Conservation (phyloP, 2,888 invertebrate species). For the Lottia scabra region DNA sequence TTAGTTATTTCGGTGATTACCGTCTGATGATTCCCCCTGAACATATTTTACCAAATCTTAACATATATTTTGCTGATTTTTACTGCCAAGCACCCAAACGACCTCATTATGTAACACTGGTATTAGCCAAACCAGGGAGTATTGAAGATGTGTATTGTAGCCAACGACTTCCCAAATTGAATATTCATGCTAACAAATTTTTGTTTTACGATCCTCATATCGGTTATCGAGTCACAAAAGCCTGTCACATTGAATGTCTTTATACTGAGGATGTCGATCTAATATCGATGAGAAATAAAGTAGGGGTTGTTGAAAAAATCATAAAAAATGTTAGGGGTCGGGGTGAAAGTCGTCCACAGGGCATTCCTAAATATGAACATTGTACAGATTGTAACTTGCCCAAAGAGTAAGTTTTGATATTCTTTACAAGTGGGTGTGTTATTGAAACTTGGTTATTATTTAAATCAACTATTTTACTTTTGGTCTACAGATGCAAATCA, state of each 20-base stretch:
- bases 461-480: too few relatives aligned
- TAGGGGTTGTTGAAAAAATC: neutral
- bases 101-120: conserved; percentile 62
- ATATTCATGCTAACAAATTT: conserved; percentile 28
- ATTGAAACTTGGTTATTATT: too few relatives aligned
- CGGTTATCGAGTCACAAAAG: neutral
- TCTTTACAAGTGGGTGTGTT: too few relatives aligned
- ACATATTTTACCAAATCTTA: conserved; percentile 16
- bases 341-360: neutral
- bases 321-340: neutral
- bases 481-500: too few relatives aligned
- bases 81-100: conserved; percentile 56
- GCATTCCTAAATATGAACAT: neutral
- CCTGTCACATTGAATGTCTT: neutral
- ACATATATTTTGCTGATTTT: conserved; percentile 66
- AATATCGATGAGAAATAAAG: neutral
- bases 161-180: conserved; percentile 18
- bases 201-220: conserved; percentile 10
- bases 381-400: neutral
- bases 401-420: too few relatives aligned
- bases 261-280: neutral
- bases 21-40: conserved; percentile 28
- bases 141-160: conserved; percentile 26
- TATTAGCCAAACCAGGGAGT: conserved; percentile 33
- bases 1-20: conserved; percentile 28